phyloP scores from a whole-genome alignment of 2,113 vertebrate species.

The Thamnaconus septentrionalis region DNA sequence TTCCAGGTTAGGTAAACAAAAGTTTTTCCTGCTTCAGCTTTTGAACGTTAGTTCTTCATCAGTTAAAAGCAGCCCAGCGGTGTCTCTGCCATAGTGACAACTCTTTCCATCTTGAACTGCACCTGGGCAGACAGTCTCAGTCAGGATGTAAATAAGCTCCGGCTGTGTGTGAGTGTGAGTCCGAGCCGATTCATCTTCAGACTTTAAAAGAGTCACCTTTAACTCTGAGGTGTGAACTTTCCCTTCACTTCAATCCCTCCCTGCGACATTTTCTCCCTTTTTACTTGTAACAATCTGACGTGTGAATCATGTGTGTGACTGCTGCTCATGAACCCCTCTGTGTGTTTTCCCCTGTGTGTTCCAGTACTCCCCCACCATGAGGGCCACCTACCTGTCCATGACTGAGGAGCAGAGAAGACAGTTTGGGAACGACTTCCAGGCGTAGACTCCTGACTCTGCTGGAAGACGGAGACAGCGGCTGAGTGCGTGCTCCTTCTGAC shows the following conservation, averaged over 20 bases:
- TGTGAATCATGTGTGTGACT: background rate
- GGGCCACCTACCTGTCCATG: conserved; percentile 93
- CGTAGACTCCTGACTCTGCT: conserved; percentile 64
- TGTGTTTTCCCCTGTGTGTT: conserved; percentile 26
- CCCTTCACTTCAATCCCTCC: conserved; percentile 7
- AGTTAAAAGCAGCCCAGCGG: no score
- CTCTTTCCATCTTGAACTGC: no score
- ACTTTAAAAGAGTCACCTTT: background rate
- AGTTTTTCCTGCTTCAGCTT: no score
- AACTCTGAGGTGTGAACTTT: background rate
- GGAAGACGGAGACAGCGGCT: conserved; percentile 1
- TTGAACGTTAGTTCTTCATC: no score
- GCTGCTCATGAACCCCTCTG: background rate
- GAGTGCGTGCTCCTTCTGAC: background rate
- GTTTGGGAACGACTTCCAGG: conserved; percentile 82
- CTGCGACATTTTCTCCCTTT: background rate
- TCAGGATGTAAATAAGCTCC: no score
- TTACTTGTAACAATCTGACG: background rate
- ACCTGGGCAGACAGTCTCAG: no score
- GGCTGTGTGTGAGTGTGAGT: background rate
- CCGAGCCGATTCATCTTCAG: background rate
- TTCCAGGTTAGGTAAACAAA: no score
- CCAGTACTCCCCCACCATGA: conserved; percentile 96
- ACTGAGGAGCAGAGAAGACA: conserved; percentile 84
- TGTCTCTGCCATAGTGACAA: no score